These are phyloP conservation scores for Enteromius trimaculatus DNA, from an alignment of 2,797 vertebrate species.

Conservation along the genomic window DNA sequence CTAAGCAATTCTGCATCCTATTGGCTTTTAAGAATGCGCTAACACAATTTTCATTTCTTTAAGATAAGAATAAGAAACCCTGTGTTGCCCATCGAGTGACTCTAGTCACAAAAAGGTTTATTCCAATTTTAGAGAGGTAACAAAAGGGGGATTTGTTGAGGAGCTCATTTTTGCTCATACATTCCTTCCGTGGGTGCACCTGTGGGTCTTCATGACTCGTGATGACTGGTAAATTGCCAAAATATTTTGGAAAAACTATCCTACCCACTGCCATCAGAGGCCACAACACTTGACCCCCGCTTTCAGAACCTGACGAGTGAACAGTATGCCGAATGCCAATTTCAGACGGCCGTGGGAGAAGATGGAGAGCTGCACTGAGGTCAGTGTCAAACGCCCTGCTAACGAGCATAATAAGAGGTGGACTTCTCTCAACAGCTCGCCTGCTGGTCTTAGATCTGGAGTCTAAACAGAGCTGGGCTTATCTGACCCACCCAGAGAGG, in stretches of 20 bases:
- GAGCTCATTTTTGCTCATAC: slow-evolving; percentile 21
- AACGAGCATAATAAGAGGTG: slow-evolving; percentile 55
- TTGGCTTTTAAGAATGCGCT: too few relatives aligned
- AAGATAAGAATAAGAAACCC: not conserved
- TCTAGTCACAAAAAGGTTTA: not conserved
- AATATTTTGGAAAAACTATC: slow-evolving; percentile 62
- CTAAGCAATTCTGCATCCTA: too few relatives aligned
- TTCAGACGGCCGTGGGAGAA: slow-evolving; percentile 36
- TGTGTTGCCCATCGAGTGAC: not conserved
- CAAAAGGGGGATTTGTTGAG: slow-evolving; percentile 26
- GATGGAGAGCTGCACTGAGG: slow-evolving; percentile 41
- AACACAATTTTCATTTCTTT: not conserved
- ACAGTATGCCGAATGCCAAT: slow-evolving; percentile 55
- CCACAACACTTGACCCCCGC: slow-evolving; percentile 51
- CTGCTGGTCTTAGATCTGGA: slow-evolving; percentile 55
- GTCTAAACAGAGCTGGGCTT: slow-evolving; percentile 64
- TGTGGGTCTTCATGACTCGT: slow-evolving; percentile 49
- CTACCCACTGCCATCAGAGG: slow-evolving; percentile 49
- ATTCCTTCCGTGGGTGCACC: slow-evolving; percentile 49
- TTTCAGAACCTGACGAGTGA: slow-evolving; percentile 58
- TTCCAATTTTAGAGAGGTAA: slow-evolving; percentile 10
- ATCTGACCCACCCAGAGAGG: slow-evolving; percentile 59
- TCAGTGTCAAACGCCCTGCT: slow-evolving; percentile 53
- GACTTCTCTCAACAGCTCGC: slow-evolving; percentile 58
- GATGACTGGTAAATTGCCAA: slow-evolving; percentile 55